Conservation (phyloP, 1,140 invertebrate genomes). For the Drosophila rufa region DNA sequence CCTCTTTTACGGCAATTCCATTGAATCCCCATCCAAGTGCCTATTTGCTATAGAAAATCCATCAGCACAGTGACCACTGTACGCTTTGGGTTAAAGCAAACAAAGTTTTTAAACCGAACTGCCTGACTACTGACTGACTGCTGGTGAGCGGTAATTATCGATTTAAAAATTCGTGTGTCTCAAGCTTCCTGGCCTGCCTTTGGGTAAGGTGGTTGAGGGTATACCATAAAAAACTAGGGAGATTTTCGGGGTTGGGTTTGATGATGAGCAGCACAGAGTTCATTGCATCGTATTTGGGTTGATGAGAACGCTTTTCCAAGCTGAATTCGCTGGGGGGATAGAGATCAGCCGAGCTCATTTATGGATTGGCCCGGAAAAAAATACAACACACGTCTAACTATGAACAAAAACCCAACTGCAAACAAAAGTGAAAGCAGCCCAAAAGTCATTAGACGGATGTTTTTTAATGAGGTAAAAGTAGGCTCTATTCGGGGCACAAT, state of each 20-base stretch:
- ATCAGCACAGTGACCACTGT: conserved; percentile 12
- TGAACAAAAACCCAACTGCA: conserved; percentile 13
- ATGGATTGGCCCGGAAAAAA: conserved; percentile 42
- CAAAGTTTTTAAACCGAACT: conserved; percentile 49
- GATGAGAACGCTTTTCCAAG: conserved; percentile 21
- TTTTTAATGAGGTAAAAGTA: conserved; percentile 65
- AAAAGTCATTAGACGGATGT: conserved; percentile 58
- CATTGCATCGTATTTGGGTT: conserved; percentile 73
- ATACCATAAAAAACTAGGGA: conserved; percentile 7
- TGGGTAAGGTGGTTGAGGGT: conserved; percentile 21
- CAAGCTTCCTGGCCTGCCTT: conserved; percentile 28
- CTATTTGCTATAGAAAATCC: conserved; percentile 1
- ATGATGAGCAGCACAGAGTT: conserved; percentile 40
- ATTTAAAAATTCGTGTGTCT: conserved; percentile 63
- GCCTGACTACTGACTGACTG: conserved; percentile 2
- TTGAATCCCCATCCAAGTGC: neutral
- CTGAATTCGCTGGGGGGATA: conserved; percentile 9
- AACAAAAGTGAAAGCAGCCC: conserved; percentile 72
- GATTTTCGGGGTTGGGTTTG: conserved; percentile 17
- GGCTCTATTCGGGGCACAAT: conserved; percentile 47
- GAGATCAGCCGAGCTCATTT: conserved; percentile 50
- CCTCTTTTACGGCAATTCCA: conserved; percentile 4
- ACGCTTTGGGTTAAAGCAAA: conserved; percentile 14
- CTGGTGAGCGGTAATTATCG: conserved; percentile 68
- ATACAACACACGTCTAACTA: conserved; percentile 10